Base-by-base conservation (phyloP, 2,797 vertebrate species). In the Pseudopleuronectes americanus region DNA sequence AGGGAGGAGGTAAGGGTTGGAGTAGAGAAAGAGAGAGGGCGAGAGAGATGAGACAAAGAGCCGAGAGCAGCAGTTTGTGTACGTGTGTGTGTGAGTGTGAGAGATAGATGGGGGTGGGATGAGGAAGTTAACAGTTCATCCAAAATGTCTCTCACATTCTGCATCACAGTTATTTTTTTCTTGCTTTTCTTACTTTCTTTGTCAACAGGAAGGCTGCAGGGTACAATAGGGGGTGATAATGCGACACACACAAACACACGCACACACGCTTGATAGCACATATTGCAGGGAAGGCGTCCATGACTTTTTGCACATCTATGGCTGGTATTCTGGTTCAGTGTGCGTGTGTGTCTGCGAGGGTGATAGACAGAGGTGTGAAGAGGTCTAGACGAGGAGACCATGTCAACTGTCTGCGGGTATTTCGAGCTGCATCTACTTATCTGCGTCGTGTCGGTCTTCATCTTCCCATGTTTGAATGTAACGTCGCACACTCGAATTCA, bases 81-180 rank as follows among this genome's bases (percentile, higher is more conserved):
- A 38, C 19, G 64, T 61, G 58, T 68, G 54, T 61, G 70, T 68
- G 55, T 61, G 70, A 48, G 64, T 8, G 47, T 6, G 28, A 10
- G 48, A 76, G 72, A 59, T 16, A 16, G 66, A 60, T 71, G 76
- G 73, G 75, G 28, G 63, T 69, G 65, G 74, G 48, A 60, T 60
- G 69, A 80, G 76, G 67, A 84, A 79, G 84, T 77, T 84, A 76
- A 74, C 74, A 71, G 69, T 81, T 85, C 70, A 81, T 77, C 55
- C 53, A 77, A 60, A 23, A 13, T 51, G 82, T 86, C 79, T 90
- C 70, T 74, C 84, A 68, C 79, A 49, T 87, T 87, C 60, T 73
- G 73, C 77, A 72, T 87, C 75, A 83, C 76, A 77, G 57, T 81
- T 61, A 6, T 74, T 53, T 58, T 57, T 70, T 55, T 68, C 48